Evolutionary conservation across 2,888 invertebrate genomes (phyloP).

Genomic region (Pterostichus niger): DNA sequence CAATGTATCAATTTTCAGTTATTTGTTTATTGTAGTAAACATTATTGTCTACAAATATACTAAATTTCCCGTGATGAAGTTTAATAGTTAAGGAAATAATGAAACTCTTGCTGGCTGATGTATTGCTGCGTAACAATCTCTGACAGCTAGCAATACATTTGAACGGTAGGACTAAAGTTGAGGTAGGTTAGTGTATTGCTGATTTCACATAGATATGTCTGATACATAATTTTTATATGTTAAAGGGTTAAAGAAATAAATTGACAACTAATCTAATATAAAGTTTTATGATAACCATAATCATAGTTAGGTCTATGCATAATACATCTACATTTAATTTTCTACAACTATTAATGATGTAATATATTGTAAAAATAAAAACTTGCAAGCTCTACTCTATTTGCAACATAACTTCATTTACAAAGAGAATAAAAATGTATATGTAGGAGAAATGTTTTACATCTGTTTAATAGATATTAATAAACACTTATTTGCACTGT

Average conservation of each 20-base stretch:
- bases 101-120: too few species aligned
- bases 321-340: conserved; percentile 18
- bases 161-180: too few species aligned
- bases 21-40: too few species aligned
- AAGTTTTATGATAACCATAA: conserved; percentile 20
- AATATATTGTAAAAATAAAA: conserved; percentile 19
- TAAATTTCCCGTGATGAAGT: too few species aligned
- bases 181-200: too few species aligned
- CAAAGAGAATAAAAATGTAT: conserved; percentile 47
- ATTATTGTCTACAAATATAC: too few species aligned
- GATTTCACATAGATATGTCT: too few species aligned
- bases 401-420: conserved; percentile 26
- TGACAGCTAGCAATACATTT: too few species aligned
- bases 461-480: conserved; percentile 31
- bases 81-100: too few species aligned
- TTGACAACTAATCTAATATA: conserved; percentile 13
- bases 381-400: conserved; percentile 22
- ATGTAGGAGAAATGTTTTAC: conserved; percentile 34
- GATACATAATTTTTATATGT: too few species aligned
- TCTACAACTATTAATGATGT: conserved; percentile 8
- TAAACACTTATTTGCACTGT: conserved; percentile 45
- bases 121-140: too few species aligned
- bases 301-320: not conserved
- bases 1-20: too few species aligned
- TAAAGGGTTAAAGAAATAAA: not conserved